A percentile compares a stretch with the other conserved stretches of the same genome.
These are phyloP conservation scores for Cervus canadensis DNA, from an alignment of 2,113 vertebrate genomes.

Conservation along the genomic window DNA sequence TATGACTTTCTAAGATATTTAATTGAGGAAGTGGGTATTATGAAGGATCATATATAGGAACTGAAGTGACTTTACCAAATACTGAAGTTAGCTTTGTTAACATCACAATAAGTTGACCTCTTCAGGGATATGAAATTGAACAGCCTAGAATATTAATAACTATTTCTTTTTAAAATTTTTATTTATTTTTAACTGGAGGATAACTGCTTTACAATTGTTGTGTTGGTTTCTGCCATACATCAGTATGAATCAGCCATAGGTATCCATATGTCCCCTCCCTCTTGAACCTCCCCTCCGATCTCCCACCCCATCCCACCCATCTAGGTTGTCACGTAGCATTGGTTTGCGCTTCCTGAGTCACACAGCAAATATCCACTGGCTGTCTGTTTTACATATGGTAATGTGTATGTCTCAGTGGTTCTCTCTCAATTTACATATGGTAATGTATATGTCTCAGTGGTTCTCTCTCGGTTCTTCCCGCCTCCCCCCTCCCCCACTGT, in stretches of 20 bases:
- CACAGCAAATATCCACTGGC: not conserved
- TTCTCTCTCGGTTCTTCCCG: not conserved
- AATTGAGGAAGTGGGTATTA: constrained; percentile 71
- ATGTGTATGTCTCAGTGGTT: not conserved
- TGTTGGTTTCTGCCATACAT: not conserved
- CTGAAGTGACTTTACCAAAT: constrained; percentile 68
- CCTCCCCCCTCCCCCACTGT: not conserved
- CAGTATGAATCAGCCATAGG: not conserved
- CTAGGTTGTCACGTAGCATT: not conserved
- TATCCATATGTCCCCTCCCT: not conserved
- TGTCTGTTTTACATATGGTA: not conserved
- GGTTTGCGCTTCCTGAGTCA: not conserved
- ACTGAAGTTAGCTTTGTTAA: constrained; percentile 65
- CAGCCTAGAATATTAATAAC: constrained; percentile 1
- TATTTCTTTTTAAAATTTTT: not conserved
- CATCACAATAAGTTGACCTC: constrained; percentile 44
- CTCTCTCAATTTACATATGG: not conserved
- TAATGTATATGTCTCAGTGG: not conserved
- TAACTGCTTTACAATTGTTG: not conserved
- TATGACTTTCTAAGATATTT: constrained; percentile 77
- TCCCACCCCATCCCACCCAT: not conserved
- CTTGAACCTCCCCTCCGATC: not conserved
- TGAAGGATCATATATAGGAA: constrained; percentile 65
- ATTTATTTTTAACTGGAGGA: not conserved
- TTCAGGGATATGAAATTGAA: constrained; percentile 42